These are phyloP conservation scores for Drosophila silvestris DNA, from an alignment of 2,888 invertebrate species.

Conservation along the genomic window DNA sequence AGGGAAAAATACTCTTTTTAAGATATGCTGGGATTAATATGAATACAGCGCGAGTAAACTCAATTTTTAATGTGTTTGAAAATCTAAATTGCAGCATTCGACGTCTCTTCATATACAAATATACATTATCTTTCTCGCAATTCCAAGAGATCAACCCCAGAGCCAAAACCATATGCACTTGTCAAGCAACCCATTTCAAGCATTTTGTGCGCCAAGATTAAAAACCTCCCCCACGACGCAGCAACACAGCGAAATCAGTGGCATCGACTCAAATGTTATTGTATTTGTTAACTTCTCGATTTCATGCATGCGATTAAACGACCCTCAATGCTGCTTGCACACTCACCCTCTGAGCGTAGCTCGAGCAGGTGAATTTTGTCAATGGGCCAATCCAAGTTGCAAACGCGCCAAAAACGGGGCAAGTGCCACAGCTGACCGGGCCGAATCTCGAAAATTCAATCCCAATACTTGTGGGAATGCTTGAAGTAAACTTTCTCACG, in stretches of 20 bases:
- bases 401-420: slow-evolving; percentile 55
- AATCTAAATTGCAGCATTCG: slow-evolving; percentile 2
- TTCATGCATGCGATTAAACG: slow-evolving; percentile 68
- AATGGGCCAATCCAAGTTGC: slow-evolving; percentile 53
- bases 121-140: slow-evolving; percentile 2
- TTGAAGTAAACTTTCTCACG: slow-evolving; percentile 85
- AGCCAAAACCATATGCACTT: slow-evolving; percentile 31
- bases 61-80: not conserved
- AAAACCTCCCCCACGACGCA: slow-evolving; percentile 69
- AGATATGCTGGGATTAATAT: not conserved
- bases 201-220: slow-evolving; percentile 23
- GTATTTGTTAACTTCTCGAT: slow-evolving; percentile 69
- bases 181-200: slow-evolving; percentile 29
- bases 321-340: slow-evolving; percentile 38
- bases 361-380: slow-evolving; percentile 79
- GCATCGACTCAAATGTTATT: slow-evolving; percentile 38
- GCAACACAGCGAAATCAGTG: slow-evolving; percentile 48
- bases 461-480: slow-evolving; percentile 85
- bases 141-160: slow-evolving; percentile 18
- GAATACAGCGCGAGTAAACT: not conserved
- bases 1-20: not conserved
- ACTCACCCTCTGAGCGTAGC: slow-evolving; percentile 45
- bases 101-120: slow-evolving; percentile 22
- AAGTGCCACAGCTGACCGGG: slow-evolving; percentile 76
- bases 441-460: slow-evolving; percentile 66